Conservation (phyloP, 2,113 vertebrate genomes). For the Balaeniceps rex region DNA sequence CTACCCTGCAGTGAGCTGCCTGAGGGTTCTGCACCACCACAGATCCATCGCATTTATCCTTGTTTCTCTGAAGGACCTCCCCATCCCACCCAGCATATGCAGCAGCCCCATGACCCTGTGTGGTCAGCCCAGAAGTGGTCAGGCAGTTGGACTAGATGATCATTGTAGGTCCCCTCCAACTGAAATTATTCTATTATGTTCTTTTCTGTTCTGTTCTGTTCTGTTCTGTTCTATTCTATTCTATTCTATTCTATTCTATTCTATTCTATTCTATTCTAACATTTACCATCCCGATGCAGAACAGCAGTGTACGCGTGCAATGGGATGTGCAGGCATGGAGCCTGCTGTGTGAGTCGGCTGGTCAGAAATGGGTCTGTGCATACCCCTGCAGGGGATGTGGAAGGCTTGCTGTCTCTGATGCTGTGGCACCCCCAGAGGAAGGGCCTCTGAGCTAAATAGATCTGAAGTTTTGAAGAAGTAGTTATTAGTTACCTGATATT, state of each 20-base stretch:
- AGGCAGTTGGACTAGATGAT: background rate
- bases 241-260: no score
- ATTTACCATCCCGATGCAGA: background rate
- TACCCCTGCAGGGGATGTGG: rapidly evolving
- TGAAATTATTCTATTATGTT: background rate
- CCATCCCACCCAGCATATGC: background rate
- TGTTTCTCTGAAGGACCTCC: background rate
- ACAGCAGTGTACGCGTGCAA: background rate
- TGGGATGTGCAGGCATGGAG: background rate
- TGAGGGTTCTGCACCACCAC: background rate
- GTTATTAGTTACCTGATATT: background rate
- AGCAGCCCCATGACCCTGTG: background rate
- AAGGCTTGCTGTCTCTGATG: background rate
- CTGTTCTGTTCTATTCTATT: background rate
- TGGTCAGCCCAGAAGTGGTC: background rate
- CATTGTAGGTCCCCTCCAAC: background rate
- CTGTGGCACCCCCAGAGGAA: background rate
- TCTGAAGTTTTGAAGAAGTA: background rate
- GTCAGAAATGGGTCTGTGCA: background rate
- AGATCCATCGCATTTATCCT: background rate
- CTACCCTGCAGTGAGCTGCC: background rate
- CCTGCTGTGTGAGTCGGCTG: rapidly evolving
- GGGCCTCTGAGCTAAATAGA: background rate
- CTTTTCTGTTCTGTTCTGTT: background rate
- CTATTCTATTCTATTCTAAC: no score